These are phyloP conservation scores for Chaetogeoica ovagalla DNA, from an alignment of 2,888 invertebrate species.

Conservation along the genomic window DNA sequence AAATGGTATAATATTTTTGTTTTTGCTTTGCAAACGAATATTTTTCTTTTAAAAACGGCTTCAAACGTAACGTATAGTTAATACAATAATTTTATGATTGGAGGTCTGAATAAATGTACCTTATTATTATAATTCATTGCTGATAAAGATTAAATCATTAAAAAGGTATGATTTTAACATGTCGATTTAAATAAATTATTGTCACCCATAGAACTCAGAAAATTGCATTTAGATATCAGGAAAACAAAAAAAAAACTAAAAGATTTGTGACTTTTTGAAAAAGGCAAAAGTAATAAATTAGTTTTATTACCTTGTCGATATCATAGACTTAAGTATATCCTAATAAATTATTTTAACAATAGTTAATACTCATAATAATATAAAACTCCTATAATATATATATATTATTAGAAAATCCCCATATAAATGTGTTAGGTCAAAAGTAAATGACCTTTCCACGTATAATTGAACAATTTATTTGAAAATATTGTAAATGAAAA, in stretches of 20 bases:
- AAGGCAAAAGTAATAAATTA: conserved; percentile 5
- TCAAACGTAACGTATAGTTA: too few relatives aligned
- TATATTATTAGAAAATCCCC: neutral
- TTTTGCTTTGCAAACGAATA: too few relatives aligned
- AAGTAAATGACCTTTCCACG: neutral
- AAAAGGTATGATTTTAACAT: neutral
- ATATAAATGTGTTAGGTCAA: neutral
- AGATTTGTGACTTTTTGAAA: neutral
- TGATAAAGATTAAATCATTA: neutral
- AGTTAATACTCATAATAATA: neutral
- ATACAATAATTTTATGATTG: too few relatives aligned
- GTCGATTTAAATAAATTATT: neutral
- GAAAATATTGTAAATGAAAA: neutral
- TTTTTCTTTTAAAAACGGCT: too few relatives aligned
- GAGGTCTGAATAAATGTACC: too few relatives aligned
- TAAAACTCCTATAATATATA: neutral
- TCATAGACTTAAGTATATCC: neutral
- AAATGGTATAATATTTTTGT: too few relatives aligned
- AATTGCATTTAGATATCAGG: neutral
- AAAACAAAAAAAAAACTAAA: neutral
- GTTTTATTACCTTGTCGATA: neutral
- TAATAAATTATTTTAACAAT: neutral
- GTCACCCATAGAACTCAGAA: neutral
- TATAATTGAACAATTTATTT: neutral
- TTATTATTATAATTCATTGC: neutral